Base-by-base conservation (phyloP, 2,888 invertebrate genomes). In the Cosmia trapezina region DNA sequence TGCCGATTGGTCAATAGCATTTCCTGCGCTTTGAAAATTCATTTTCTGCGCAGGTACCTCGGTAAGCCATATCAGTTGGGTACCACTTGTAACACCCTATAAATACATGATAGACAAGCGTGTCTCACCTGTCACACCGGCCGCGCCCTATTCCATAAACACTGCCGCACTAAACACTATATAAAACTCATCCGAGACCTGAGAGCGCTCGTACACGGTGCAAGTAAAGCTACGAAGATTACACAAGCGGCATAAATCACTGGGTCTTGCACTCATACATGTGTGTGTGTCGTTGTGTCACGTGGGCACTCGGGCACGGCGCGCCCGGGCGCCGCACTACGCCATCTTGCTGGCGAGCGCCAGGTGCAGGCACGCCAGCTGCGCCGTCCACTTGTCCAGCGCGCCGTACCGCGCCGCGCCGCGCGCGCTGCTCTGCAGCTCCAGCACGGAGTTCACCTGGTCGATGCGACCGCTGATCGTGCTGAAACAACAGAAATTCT, bases 261-360 rank as follows among this genome's bases (percentile, higher is more conserved):
- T 17, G 69, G 68, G 68, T 43, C 33, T 28, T n/a, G 66, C 53
- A 66, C 41, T 49, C 45, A 28, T 28, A 6, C 17, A 6, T 5
- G 47, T 4, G 17, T 47, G 41, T 41, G 43, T 68, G 28, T 9
- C 37, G 56, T 43, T 43, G 37, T 5, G 17, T 53, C 53, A 53
- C 53, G 53, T 53, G 61, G 19, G 37, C 6, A 17, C n/a, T n/a
- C 37, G 49, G 41, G 43, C 19, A 7, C 37, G 12, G n/a, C 14
- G 22, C 22, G 53, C 51, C 4, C 51, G 12, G 41, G 51, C 14
- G n/a, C 14, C 1, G 63, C 51, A 4, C 43, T 54, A 54, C 86
- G 98, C 98, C 98, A 99, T 99, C 97, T 99, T 99, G 96, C 98
- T 98, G 89, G 98, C 97, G 89, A 99, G 98, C 71, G 99, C 98